phyloP scores from a whole-genome alignment of 2,888 invertebrate genomes.

The Melinopterus prodromus region DNA sequence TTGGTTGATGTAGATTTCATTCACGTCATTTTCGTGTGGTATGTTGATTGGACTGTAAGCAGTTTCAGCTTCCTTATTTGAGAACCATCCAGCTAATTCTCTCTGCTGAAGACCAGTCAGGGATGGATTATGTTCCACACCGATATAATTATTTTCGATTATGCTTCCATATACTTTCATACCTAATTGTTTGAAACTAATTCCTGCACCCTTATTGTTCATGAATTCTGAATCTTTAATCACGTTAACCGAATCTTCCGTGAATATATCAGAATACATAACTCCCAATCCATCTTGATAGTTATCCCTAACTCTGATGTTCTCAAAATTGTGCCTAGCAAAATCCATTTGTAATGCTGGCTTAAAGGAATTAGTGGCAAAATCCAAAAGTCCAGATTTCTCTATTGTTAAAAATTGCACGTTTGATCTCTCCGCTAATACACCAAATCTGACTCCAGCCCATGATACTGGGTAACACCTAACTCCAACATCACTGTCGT shows the following conservation, averaged over 20 bases:
- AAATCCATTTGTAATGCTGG: slow-evolving; percentile 91
- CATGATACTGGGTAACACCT: slow-evolving; percentile 91
- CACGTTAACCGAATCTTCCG: slow-evolving; percentile 81
- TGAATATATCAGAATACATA: slow-evolving; percentile 92
- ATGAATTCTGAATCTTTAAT: slow-evolving; percentile 86
- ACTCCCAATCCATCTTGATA: slow-evolving; percentile 93
- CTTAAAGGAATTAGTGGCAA: slow-evolving; percentile 85
- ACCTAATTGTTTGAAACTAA: slow-evolving; percentile 89
- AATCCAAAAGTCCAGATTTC: slow-evolving; percentile 93
- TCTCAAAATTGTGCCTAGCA: slow-evolving; percentile 82
- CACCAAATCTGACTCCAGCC: slow-evolving; percentile 93
- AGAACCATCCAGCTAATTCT: slow-evolving; percentile 93
- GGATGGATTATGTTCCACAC: slow-evolving; percentile 92
- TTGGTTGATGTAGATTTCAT: slow-evolving; percentile 69
- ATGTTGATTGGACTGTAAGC: slow-evolving; percentile 78
- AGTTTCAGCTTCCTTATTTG: slow-evolving; percentile 73
- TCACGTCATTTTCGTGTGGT: slow-evolving; percentile 68
- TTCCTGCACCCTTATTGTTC: slow-evolving; percentile 86
- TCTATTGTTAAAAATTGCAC: slow-evolving; percentile 89
- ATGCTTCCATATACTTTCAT: slow-evolving; percentile 78
- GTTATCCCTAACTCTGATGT: slow-evolving; percentile 83
- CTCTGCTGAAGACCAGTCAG: slow-evolving; percentile 84
- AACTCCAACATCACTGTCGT: slow-evolving; percentile 88
- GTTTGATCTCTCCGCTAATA: slow-evolving; percentile 85
- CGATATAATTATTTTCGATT: slow-evolving; percentile 88